These are phyloP conservation scores for Tapirus terrestris DNA, from an alignment of 2,113 vertebrate genomes.

Conservation along the genomic window DNA sequence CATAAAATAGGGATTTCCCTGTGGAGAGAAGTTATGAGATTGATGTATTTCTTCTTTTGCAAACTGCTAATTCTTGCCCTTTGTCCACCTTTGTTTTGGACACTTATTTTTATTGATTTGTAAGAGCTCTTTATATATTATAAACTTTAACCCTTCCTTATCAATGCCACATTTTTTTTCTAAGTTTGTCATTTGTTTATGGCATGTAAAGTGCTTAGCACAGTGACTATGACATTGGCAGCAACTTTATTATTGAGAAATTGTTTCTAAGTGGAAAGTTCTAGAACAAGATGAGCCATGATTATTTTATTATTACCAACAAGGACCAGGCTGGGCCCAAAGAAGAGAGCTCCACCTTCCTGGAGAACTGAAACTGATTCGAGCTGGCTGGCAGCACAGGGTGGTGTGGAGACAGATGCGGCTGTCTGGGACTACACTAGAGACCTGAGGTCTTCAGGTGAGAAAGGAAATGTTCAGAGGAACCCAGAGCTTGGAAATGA, in stretches of 20 bases:
- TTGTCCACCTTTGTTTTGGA: neutral
- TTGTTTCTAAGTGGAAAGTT: neutral
- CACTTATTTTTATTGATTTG: conserved; percentile 5
- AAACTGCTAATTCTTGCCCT: conserved; percentile 7
- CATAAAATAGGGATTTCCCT: neutral
- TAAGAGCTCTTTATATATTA: neutral
- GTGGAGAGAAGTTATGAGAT: neutral
- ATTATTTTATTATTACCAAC: neutral
- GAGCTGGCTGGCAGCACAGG: neutral
- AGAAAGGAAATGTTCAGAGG: neutral
- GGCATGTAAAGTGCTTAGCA: neutral
- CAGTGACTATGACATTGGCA: neutral
- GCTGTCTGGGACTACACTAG: neutral
- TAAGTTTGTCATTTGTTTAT: neutral
- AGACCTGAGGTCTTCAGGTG: neutral
- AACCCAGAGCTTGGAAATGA: neutral
- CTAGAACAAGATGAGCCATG: neutral
- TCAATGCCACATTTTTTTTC: neutral
- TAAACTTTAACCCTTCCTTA: neutral
- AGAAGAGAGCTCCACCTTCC: neutral
- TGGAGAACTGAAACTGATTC: neutral
- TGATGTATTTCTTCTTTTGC: neutral
- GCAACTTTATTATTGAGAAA: conserved; percentile 24
- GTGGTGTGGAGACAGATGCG: neutral
- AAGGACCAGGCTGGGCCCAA: neutral